Evolutionary conservation across 2,888 invertebrate species (phyloP), one percentile per base, ranked within the genome.

Genomic region (Hedya salicella): DNA sequence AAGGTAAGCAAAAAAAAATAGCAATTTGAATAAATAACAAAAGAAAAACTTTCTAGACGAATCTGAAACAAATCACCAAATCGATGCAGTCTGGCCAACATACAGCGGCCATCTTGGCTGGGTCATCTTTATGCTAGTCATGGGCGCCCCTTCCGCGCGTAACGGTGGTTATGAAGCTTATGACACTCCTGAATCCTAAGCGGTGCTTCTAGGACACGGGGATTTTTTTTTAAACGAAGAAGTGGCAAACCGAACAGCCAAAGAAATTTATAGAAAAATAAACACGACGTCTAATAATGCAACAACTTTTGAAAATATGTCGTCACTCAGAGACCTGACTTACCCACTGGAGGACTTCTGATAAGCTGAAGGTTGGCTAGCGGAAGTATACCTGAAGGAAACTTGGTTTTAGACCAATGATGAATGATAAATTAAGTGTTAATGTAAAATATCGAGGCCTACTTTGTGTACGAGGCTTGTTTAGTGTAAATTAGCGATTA

Each of bases 101-200:
- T 50, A 16, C 49, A 16, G 6, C 40, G 39, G 65, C 52, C 65
- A 59, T 65, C 59, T 65, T 65, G 50, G 3, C 21, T 17, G 54
- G 3, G 39, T n/a, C 44, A 66, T 66, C 54, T 36, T 42, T 66
- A 66, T 66, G 54, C 66, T 14, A 54, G 66, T 61, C 66, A 66
- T 61, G 66, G 54, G 39, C 42, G 48, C 61, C 40, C 54, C 66
- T 66, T 66, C 66, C 66, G 66, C 54, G 39, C 39, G 17, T 66
- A 66, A 66, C 66, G 66, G 64, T 64, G 50, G 65, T 65, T 65
- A 65, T 65, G 52, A 60, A 42, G 36, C 65, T 65, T 65, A 60
- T 65, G 59, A 59, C 59, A 65, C 65, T 64, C 63, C 42, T 64
- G 64, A 64, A 63, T 64, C 64, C 40, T 59, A 50, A 59, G 59